Evolutionary conservation across 1,140 invertebrate genomes (phyloP), one percentile per base, ranked within the genome.

Genomic region (Brachionus asplanchnoidis): DNA sequence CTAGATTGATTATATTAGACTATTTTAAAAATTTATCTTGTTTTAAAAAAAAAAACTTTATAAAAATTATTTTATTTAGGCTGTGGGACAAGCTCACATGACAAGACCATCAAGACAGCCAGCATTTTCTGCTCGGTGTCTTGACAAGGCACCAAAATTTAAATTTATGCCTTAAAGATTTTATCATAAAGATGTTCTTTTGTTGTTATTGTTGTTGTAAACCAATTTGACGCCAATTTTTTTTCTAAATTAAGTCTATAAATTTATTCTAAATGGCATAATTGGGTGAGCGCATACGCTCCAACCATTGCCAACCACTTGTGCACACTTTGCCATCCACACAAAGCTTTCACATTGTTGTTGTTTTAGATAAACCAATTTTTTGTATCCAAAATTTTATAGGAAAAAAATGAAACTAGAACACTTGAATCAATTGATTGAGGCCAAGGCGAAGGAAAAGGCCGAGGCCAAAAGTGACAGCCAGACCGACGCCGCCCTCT

Each of bases 391-490:
- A 44, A 40, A 46, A 32, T 68, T 68, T 68, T 32, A 68, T 68
- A 68, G 32, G 17, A 73, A 73, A 36, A 32, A 68, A 42, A 73
- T 73, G 68, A 73, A 73, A 73, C 44, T 73, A 73, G 68, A 73
- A 73, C 32, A 73, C 44, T 73, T 42, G 8, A 73, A 73, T 73
- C 28, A 73, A 73, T 2, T 42, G 40, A 73, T 20, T 1, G 68
- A 73, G 8, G 42, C 20, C 66, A 68, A 73, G 17, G 32, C 17
- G 1, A 73, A 73, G 17, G 36, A 73, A 42, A 73, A 73, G 1
- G 23, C 36, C 68, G 68, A 40, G 68, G 9, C 68, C n/a, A 20
- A 73, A 6, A 28, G 32, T 14, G 32, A 32, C 36, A 7, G 3
- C n/a, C 32, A 73, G 2, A 40, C 32, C 8, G 40, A 73, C 32